Base-by-base conservation (phyloP, 2,113 vertebrate species). In the Platichthys stellatus region DNA sequence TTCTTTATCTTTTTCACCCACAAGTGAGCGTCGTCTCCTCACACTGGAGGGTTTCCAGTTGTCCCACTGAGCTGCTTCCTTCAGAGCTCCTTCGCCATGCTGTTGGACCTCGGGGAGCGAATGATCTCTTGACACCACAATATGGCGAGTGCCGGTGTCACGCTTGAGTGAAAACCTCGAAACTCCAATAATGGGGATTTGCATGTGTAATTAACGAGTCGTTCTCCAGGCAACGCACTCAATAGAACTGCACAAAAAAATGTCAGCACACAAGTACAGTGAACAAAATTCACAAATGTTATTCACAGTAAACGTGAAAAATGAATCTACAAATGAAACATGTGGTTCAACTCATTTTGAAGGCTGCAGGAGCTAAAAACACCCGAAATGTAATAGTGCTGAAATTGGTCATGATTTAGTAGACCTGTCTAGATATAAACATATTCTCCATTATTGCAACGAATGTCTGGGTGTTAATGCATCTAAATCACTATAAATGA, bases 111-210 rank as follows among this genome's bases (percentile, higher is more conserved):
- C 74, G 28, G 81, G 86, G 74, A 84, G 86, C 9, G 4, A 76
- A 23, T 66, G 80, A 89, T 82, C 90, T 89, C 60, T 87, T 89
- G 90, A 91, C 90, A 83, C 89, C 65, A 70, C 90, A 92, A 90
- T 92, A 89, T 90, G 89, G 81, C 58, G 24, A 63, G 26, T 28
- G 56, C 38, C 64, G 70, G 61, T 63, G 74, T 77, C 72, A 80
- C 28, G 0, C 59, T 64, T n/a, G 3, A 53, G 31, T 23, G 64
- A 67, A 66, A 82, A 40, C 61, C 31, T 23, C 3, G 20, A 18
- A 31, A 49, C 38, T 71, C 73, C 9, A 31, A 45, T 28, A 69
- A 23, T 5, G 4, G 21, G 6, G 24, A 11, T 35, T 35, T 15
- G 20, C 28, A 64, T 69, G 18, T 64, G 40, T n/a, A 45, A 65